Evolutionary conservation across 1,140 invertebrate genomes (phyloP), one percentile per base, ranked within the genome.

Genomic region (Heterodera carotae): DNA sequence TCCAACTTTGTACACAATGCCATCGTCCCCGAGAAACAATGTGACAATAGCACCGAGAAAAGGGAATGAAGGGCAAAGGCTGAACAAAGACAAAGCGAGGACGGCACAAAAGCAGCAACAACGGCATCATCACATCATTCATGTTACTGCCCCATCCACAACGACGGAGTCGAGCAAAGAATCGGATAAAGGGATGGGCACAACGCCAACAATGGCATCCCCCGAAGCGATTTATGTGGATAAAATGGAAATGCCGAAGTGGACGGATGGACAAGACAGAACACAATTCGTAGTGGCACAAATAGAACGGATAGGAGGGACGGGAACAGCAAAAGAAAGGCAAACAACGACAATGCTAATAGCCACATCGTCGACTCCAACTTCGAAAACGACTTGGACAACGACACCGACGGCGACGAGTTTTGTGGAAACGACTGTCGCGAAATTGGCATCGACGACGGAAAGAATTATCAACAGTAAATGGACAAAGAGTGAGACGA

Each of bases 111-210:
- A 66, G 12, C 62, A 66, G 8, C 27, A 34, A 25, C 62, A 66
- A 15, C 62, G 15, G 25, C 62, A 66, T 27, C 62, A 27, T 0
- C 62, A 66, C 15, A 22, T 66, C 27, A 66, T 66, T 22, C 62
- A 66, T 29, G 62, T 66, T 29, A 66, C 62, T 29, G 62, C 62
- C 2, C 62, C 62, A 66, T 15, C 62, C 62, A 27, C 62, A 56
- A 56, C 48, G 18, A 56, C 48, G 48, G 5, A 12, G 48, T 22
- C 18, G 48, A 18, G 48, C 12, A 18, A 22, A 56, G 48, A 5
- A 22, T 5, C 22, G 48, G 15, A 53, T 15, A 22, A 56, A 56
- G 48, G 48, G 48, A 56, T 22, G 5, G 5, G 18, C 12, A 15
- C 48, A 22, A 56, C 48, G 18, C 18, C 48, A 18, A 56, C 5